These are phyloP conservation scores for Diogma glabrata DNA, from an alignment of 2,888 invertebrate genomes.

Conservation along the genomic window DNA sequence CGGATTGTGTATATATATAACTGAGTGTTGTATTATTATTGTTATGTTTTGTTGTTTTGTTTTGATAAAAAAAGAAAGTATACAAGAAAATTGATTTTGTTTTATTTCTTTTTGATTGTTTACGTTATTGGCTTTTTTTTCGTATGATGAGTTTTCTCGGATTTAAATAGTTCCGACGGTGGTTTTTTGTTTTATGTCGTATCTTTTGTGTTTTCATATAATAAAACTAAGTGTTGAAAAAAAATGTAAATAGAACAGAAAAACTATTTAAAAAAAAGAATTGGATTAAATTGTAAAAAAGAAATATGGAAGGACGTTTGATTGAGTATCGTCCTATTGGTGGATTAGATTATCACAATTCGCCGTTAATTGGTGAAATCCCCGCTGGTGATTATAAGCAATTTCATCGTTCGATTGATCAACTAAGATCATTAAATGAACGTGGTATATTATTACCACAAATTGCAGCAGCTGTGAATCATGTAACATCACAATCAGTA, in stretches of 20 bases:
- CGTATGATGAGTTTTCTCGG: too few relatives aligned
- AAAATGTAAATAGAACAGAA: too few relatives aligned
- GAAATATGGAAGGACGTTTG: slow-evolving; percentile 42
- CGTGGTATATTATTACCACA: slow-evolving; percentile 25
- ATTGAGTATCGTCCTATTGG: slow-evolving; percentile 45
- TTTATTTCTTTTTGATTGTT: too few relatives aligned
- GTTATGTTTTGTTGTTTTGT: slow-evolving; percentile 9
- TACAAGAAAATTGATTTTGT: slow-evolving; percentile 1
- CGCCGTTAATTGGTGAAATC: slow-evolving; percentile 54
- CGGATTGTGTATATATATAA: slow-evolving; percentile 3
- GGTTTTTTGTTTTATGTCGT: too few relatives aligned
- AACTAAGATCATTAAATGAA: slow-evolving; percentile 47
- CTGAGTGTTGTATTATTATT: slow-evolving; percentile 2
- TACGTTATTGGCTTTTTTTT: too few relatives aligned
- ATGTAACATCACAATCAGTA: slow-evolving; percentile 7
- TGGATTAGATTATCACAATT: slow-evolving; percentile 44
- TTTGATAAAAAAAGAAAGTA: slow-evolving; percentile 4
- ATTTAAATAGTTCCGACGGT: too few relatives aligned
- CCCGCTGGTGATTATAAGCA: slow-evolving; percentile 47
- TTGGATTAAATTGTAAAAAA: too few relatives aligned
- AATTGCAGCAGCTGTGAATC: slow-evolving; percentile 8
- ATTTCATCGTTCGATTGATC: slow-evolving; percentile 53
- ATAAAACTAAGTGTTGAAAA: too few relatives aligned
- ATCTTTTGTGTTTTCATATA: too few relatives aligned
- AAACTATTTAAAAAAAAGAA: too few relatives aligned